Evolutionary conservation across 1,140 invertebrate genomes (phyloP), one percentile per base, ranked within the genome.

Genomic region (Tetragnatha versicolor): DNA sequence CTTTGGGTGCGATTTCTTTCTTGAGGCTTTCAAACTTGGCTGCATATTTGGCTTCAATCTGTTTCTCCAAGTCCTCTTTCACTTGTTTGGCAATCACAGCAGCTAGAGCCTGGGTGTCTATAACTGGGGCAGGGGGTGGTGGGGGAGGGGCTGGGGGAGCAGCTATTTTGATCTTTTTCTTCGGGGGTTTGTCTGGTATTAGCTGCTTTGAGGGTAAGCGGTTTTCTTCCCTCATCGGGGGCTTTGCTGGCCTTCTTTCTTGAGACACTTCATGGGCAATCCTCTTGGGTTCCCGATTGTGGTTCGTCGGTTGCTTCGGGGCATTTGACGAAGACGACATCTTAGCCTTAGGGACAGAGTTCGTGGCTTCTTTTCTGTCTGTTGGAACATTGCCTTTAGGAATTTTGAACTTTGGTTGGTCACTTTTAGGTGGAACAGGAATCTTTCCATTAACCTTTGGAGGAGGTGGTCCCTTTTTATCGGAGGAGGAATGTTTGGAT

Each of bases 331-430:
- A 45, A 65, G 39, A 29, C 14, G n/a, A 0, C 42, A 10, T 45
- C n/a, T 45, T 37, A 53, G 33, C 42, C 31, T 77, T 73, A 33
- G 70, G 55, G 47, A 61, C 47, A 61, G 60, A 65, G 55, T 55
- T 37, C 29, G 65, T 77, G 37, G 47, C 7, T 37, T 33, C 25
- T 9, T 33, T 10, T 12, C 20, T 70, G 9, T 51, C 20, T 20
- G 27, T 33, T 10, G 45, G 20, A 61, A n/a, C 25, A 27, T 45
- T 37, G 42, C 47, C 42, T 42, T 77, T 73, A 33, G 70, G 55
- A 61, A 61, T 61, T 73, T 73, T 77, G 55, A 66, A 51, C 29
- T 77, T 77, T 53, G 47, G 14, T 37, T 33, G 35, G 10, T 33
- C n/a, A 22, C 20, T 70, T n/a, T 51, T 33, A 33, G 27, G n/a